Conservation (phyloP, 2,888 invertebrate species). For the Lobophora halterata region DNA sequence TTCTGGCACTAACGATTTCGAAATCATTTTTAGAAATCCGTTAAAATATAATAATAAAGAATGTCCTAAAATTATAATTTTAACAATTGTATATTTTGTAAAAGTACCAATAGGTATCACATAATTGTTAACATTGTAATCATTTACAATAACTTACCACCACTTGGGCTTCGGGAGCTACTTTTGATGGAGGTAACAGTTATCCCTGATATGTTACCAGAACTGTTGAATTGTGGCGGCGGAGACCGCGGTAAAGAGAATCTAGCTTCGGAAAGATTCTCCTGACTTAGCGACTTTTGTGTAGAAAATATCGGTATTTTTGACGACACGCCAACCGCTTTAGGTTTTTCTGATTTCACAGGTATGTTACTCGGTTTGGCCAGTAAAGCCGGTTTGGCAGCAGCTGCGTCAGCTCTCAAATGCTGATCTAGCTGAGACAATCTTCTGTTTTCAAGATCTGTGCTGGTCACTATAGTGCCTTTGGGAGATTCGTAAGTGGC, state of each 20-base stretch:
- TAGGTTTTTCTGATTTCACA: slow-evolving; percentile 57
- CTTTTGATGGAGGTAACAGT: slow-evolving; percentile 83
- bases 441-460: slow-evolving; percentile 78
- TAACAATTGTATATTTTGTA: slow-evolving; percentile 31
- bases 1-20: slow-evolving; percentile 13
- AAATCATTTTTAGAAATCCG: slow-evolving; percentile 4
- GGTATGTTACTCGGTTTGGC: slow-evolving; percentile 76
- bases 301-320: slow-evolving; percentile 76
- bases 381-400: slow-evolving; percentile 60
- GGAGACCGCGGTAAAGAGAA: slow-evolving; percentile 68
- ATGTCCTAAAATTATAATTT: slow-evolving; percentile 17
- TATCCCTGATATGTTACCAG: slow-evolving; percentile 74
- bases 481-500: slow-evolving; percentile 82
- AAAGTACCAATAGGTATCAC: slow-evolving; percentile 30
- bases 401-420: slow-evolving; percentile 56
- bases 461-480: slow-evolving; percentile 76
- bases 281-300: slow-evolving; percentile 74
- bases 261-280: slow-evolving; percentile 66
- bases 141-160: slow-evolving; percentile 58
- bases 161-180: slow-evolving; percentile 79
- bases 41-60: slow-evolving; percentile 6
- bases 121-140: slow-evolving; percentile 10
- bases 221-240: slow-evolving; percentile 62
- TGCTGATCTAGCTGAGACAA: slow-evolving; percentile 79
- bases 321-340: slow-evolving; percentile 56